Percentiles rank a stretch among this genome's conserved stretches.
Conservation (phyloP, 2,113 vertebrate genomes). For the Philantomba maxwellii region DNA sequence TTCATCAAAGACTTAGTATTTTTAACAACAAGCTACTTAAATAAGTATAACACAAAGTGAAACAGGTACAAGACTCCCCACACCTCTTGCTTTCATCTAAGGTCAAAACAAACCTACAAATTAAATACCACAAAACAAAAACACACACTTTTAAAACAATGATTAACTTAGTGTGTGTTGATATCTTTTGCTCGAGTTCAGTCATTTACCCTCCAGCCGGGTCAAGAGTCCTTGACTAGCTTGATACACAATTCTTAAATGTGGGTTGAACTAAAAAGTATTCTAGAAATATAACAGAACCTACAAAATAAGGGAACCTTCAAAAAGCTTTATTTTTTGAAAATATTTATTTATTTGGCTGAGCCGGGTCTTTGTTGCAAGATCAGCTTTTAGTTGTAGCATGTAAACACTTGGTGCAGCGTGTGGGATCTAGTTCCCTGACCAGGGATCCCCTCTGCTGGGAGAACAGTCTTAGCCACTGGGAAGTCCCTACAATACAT, state of each 20-base stretch:
- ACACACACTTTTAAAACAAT: not conserved
- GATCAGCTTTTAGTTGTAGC: not conserved
- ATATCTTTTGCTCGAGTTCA: not conserved
- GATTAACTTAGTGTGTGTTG: not conserved
- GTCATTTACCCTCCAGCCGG: not conserved
- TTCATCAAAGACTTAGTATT: not conserved
- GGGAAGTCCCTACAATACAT: not conserved
- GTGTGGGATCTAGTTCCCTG: not conserved
- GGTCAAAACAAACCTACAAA: not conserved
- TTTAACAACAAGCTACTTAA: not conserved
- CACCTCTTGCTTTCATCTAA: not conserved
- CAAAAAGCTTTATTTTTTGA: not conserved
- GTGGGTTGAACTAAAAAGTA: not conserved
- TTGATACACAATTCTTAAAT: not conserved
- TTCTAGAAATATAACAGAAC: not conserved
- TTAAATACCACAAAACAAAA: not conserved
- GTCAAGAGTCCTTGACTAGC: not conserved
- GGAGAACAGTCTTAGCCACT: not conserved
- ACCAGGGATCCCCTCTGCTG: not conserved
- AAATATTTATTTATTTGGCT: not conserved
- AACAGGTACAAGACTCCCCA: not conserved
- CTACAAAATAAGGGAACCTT: not conserved
- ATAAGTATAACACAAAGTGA: not conserved
- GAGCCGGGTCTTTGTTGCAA: not conserved
- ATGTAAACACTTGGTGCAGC: accelerated